Evolutionary conservation across 2,888 invertebrate species (phyloP).

Genomic region (Lepidonotus clava): DNA sequence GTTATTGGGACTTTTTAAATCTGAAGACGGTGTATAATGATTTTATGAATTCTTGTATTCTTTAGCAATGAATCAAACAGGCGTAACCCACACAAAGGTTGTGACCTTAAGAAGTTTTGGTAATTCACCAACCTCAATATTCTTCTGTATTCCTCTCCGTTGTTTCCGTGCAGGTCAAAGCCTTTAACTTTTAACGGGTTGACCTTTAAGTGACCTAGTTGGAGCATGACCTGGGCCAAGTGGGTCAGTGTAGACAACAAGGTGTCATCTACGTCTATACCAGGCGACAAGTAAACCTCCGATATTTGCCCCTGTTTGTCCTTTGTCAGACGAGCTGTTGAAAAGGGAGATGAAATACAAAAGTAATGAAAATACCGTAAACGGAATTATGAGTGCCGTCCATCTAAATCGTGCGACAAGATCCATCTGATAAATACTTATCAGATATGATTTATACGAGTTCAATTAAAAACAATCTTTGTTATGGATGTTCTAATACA

Average conservation of each 20-base stretch:
- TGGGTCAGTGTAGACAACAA: constrained; percentile 17
- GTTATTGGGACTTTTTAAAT: too few species aligned
- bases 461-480: too few species aligned
- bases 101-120: too few species aligned
- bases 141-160: neutral
- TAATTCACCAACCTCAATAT: constrained; percentile 34
- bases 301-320: constrained; percentile 12
- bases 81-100: too few species aligned
- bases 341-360: neutral
- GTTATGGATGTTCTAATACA: too few species aligned
- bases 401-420: too few species aligned
- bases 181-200: neutral
- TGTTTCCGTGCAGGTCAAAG: neutral
- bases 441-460: too few species aligned
- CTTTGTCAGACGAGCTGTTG: constrained; percentile 40
- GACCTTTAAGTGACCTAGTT: constrained; percentile 28
- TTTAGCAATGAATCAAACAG: too few species aligned
- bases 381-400: neutral
- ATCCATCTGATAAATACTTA: too few species aligned
- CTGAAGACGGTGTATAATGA: too few species aligned
- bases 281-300: constrained; percentile 8
- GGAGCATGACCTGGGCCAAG: neutral
- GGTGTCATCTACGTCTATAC: constrained; percentile 39
- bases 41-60: too few species aligned
- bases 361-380: neutral